Percentiles rank a stretch among this genome's conserved stretches.
phyloP scores from a whole-genome alignment of 2,113 vertebrate species.

The Neotragus moschatus region DNA sequence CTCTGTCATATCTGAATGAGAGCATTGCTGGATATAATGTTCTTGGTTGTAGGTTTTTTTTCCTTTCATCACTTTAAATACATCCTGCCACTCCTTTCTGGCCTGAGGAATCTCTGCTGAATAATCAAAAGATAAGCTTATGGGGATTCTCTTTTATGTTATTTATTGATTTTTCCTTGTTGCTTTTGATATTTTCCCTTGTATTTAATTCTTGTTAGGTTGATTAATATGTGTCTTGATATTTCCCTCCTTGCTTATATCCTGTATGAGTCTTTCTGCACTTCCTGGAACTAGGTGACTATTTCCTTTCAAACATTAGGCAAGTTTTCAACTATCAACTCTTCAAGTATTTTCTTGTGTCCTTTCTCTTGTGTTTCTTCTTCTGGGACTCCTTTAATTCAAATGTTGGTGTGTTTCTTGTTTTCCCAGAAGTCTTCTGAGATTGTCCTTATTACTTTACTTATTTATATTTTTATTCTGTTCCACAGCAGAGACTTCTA shows the following conservation, averaged over 20 bases:
- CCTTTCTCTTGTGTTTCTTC: background rate
- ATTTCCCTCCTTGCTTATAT: background rate
- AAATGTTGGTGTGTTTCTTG: background rate
- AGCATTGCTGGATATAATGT: background rate
- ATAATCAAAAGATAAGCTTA: background rate
- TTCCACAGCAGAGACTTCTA: background rate
- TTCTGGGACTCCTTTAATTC: background rate
- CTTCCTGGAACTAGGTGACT: background rate
- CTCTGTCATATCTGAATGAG: background rate
- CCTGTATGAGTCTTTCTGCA: background rate
- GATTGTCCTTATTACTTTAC: background rate
- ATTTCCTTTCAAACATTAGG: background rate
- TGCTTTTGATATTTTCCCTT: background rate
- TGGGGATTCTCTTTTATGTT: background rate
- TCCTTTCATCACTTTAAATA: background rate
- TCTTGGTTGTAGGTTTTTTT: background rate
- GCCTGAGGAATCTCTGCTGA: background rate
- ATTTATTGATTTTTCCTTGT: background rate
- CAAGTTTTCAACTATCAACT: background rate
- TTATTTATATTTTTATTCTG: background rate
- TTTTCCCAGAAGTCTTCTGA: background rate
- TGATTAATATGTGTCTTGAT: background rate
- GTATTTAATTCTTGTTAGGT: background rate
- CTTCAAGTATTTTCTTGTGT: background rate
- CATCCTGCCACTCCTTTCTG: background rate